These are phyloP conservation scores for Bettongia penicillata DNA, from an alignment of 2,113 vertebrate genomes.

Conservation along the genomic window DNA sequence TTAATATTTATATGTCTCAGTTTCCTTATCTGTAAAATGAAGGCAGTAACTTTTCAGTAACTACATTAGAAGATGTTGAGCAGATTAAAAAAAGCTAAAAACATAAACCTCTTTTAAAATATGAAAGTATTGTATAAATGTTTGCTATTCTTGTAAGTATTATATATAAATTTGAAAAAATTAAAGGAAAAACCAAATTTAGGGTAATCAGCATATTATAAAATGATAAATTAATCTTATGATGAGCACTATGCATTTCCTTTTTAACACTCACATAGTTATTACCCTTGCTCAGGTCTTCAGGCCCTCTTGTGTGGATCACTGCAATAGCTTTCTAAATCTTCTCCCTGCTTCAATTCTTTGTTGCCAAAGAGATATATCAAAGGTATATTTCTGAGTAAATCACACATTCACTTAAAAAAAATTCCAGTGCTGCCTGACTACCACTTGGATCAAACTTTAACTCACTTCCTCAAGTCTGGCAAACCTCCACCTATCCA, in stretches of 20 bases:
- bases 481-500: neutral
- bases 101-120: neutral
- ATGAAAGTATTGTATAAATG: neutral
- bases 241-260: neutral
- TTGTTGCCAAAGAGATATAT: neutral
- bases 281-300: neutral
- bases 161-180: slow-evolving; percentile 12
- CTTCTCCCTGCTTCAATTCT: neutral
- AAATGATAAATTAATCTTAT: slow-evolving; percentile 2
- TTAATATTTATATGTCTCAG: too few relatives aligned
- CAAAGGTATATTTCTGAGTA: neutral
- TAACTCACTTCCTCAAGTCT: neutral
- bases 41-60: neutral
- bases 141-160: neutral
- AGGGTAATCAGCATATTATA: neutral
- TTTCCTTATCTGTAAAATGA: neutral
- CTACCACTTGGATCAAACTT: neutral
- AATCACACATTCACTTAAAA: neutral
- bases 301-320: neutral
- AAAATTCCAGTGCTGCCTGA: too few relatives aligned
- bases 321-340: neutral
- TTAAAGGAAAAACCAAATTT: slow-evolving; percentile 10
- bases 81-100: neutral
- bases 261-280: neutral
- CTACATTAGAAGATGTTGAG: neutral